Percentiles rank a stretch among this genome's conserved stretches.
Evolutionary conservation across 2,888 invertebrate genomes (phyloP).

Genomic region (Atrina japonica): DNA sequence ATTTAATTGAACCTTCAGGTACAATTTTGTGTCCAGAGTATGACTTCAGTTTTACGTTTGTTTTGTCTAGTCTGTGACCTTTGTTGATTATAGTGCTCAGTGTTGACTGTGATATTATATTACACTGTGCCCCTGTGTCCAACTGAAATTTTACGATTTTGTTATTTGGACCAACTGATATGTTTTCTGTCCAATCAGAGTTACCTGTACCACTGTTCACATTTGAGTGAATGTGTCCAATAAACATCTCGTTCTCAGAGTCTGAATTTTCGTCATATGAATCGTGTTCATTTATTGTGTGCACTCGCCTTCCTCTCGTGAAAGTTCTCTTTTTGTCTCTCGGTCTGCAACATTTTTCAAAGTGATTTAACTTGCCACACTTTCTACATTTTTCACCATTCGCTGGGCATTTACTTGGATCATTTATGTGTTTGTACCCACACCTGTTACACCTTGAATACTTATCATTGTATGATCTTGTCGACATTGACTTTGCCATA

Average conservation of each 20-base stretch:
- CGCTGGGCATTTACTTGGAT: conserved; percentile 33
- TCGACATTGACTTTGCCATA: too few relatives aligned
- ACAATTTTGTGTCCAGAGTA: conserved; percentile 26
- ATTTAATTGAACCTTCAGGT: conserved; percentile 12
- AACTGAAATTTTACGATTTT: conserved; percentile 9
- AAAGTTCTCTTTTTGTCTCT: too few relatives aligned
- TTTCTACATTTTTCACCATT: conserved; percentile 36
- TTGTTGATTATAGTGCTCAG: neutral
- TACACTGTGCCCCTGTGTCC: conserved; percentile 25
- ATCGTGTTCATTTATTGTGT: conserved; percentile 29
- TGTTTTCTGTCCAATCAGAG: conserved; percentile 13
- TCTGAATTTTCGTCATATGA: conserved; percentile 20
- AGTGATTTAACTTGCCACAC: conserved; percentile 37
- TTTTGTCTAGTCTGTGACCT: too few relatives aligned
- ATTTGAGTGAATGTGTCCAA: conserved; percentile 26
- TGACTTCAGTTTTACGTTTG: conserved; percentile 2
- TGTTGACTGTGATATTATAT: conserved; percentile 10
- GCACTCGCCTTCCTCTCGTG: conserved; percentile 13
- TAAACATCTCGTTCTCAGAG: conserved; percentile 34
- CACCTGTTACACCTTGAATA: neutral
- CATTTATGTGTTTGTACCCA: conserved; percentile 1
- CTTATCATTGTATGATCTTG: neutral
- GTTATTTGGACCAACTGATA: neutral
- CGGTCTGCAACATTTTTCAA: conserved; percentile 33
- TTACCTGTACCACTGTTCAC: neutral